Evolutionary conservation across 2,113 vertebrate genomes (phyloP).

Genomic region (Notothenia rossii): DNA sequence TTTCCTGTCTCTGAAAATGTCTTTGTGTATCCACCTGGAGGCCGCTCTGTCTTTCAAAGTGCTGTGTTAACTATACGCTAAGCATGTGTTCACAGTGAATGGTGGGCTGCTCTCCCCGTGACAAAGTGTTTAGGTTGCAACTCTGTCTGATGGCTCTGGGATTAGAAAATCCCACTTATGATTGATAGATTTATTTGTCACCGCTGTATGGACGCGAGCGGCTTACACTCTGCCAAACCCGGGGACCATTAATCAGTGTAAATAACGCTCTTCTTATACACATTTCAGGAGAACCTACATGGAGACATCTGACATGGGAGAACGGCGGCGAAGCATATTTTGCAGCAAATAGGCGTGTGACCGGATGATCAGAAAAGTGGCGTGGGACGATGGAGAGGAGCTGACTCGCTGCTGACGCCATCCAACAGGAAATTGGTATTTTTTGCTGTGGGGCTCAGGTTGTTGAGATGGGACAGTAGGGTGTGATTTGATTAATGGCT

Average conservation of each 20-base stretch:
- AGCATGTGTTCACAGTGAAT: constrained; percentile 56
- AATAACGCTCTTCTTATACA: constrained; percentile 79
- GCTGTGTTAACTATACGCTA: constrained; percentile 60
- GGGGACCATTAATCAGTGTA: constrained; percentile 84
- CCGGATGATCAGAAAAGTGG: constrained; percentile 55
- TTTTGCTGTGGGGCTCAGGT: constrained; percentile 47
- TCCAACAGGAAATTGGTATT: constrained; percentile 73
- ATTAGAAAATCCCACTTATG: constrained; percentile 79
- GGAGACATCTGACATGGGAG: constrained; percentile 74
- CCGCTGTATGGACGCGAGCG: constrained; percentile 70
- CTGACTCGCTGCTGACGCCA: constrained; percentile 67
- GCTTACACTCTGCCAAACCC: constrained; percentile 67
- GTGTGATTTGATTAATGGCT: constrained; percentile 76
- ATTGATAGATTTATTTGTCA: constrained; percentile 87
- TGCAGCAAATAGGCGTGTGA: constrained; percentile 60
- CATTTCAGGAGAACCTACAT: constrained; percentile 70
- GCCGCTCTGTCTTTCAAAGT: constrained; percentile 46
- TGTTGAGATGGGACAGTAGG: constrained; percentile 58
- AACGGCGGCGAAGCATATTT: constrained; percentile 48
- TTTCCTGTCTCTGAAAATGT: not conserved
- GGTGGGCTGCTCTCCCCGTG: constrained; percentile 29
- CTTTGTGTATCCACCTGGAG: not conserved
- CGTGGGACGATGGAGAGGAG: constrained; percentile 22
- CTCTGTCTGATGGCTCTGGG: constrained; percentile 77
- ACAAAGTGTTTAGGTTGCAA: constrained; percentile 83